A percentile compares a stretch with the other conserved stretches of the same genome.
Evolutionary conservation across 1,140 invertebrate genomes (phyloP).

Genomic region (Drosophila parvula): DNA sequence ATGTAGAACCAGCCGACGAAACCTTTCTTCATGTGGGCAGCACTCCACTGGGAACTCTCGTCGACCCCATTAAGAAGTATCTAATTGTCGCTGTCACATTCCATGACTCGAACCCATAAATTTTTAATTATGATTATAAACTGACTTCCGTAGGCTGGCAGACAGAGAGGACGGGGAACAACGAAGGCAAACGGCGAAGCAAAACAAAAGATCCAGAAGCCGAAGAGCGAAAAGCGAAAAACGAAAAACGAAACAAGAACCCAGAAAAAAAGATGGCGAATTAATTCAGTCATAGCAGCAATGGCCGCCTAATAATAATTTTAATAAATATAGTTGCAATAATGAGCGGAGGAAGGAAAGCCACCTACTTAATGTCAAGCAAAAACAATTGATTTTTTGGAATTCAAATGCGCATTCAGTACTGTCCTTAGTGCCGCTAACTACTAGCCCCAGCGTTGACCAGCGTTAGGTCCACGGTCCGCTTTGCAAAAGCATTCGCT

Average conservation of each 20-base stretch:
- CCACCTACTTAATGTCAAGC: too few species aligned
- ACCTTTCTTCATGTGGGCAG: constrained; percentile 3
- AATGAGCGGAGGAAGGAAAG: not conserved
- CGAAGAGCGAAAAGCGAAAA: not conserved
- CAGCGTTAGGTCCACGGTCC: not conserved
- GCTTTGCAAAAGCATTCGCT: not conserved
- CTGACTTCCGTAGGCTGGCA: constrained; percentile 30
- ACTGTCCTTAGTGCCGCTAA: not conserved
- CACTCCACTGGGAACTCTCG: constrained; percentile 1
- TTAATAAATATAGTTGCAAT: not conserved
- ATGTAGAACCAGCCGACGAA: too few species aligned
- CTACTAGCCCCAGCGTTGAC: not conserved
- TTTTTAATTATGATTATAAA: constrained; percentile 23
- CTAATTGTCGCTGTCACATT: constrained; percentile 22
- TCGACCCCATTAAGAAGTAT: constrained; percentile 17
- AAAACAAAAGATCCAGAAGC: constrained; percentile 27
- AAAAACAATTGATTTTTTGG: not conserved
- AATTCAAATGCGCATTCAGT: too few species aligned
- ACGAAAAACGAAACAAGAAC: not conserved
- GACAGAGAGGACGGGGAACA: not conserved
- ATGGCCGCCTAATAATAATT: not conserved
- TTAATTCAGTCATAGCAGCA: constrained; percentile 19
- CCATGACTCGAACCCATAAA: constrained; percentile 17
- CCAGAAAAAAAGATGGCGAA: constrained; percentile 11
- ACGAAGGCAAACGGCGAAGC: constrained; percentile 14